A percentile compares a stretch with the other conserved stretches of the same genome.
Evolutionary conservation across 53 echinoderm and acorn worm species (phyloP).

Genomic region (Paracentrotus lividus): DNA sequence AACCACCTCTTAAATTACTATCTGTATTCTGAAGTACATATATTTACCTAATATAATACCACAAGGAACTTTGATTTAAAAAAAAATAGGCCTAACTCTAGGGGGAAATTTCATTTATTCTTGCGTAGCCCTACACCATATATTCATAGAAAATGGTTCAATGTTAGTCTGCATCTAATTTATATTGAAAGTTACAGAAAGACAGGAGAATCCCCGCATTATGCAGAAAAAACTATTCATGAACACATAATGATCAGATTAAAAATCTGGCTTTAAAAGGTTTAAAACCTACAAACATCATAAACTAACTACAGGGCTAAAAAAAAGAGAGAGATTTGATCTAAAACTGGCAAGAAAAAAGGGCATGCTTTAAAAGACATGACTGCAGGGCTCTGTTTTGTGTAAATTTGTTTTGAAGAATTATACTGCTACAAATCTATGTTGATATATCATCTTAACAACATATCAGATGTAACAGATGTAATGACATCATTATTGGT

Average conservation of each 20-base stretch:
- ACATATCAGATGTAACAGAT: background rate
- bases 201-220: background rate
- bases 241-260: background rate
- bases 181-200: background rate
- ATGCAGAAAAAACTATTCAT: background rate
- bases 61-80: background rate
- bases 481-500: background rate
- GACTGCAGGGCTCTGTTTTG: background rate
- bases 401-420: background rate
- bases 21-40: background rate
- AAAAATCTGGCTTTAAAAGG: background rate
- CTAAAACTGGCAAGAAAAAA: slow-evolving; percentile 25
- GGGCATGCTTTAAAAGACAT: background rate
- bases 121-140: background rate
- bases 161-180: background rate
- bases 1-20: too few species aligned
- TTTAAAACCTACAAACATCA: background rate
- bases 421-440: background rate
- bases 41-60: background rate
- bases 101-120: background rate
- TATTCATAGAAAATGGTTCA: background rate
- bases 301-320: background rate
- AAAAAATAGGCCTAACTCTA: background rate
- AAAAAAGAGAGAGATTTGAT: background rate
- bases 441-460: background rate